Conservation (phyloP, 2,797 vertebrate genomes). For the Fundulus diaphanus region DNA sequence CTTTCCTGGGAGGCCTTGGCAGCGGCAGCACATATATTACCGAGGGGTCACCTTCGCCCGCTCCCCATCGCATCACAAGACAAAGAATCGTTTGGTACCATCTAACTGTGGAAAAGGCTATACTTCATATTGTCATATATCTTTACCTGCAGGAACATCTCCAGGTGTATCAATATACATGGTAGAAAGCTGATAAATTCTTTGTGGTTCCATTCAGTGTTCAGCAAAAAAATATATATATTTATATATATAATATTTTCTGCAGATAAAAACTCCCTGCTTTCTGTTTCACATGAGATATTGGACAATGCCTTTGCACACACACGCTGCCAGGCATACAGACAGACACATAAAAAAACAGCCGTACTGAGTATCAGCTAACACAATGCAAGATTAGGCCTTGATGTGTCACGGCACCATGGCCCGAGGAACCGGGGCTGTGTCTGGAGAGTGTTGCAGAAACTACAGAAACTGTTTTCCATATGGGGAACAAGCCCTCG, state of each 20-base stretch:
- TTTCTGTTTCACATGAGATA: constrained; percentile 48
- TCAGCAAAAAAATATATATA: constrained; percentile 49
- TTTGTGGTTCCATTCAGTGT: constrained; percentile 39
- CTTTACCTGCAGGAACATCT: constrained; percentile 62
- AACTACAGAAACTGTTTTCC: constrained; percentile 55
- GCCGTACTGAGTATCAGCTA: constrained; percentile 42
- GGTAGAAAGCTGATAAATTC: constrained; percentile 68
- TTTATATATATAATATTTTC: constrained; percentile 65
- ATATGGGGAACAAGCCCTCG: constrained; percentile 58
- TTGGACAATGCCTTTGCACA: constrained; percentile 23
- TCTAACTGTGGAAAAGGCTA: constrained; percentile 71
- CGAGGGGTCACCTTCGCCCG: constrained; percentile 80
- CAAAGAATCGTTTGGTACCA: constrained; percentile 62
- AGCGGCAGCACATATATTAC: constrained; percentile 80
- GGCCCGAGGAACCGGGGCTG: constrained; percentile 53
- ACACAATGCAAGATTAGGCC: constrained; percentile 67
- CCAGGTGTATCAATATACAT: constrained; percentile 66
- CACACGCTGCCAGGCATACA: constrained; percentile 35
- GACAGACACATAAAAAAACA: constrained; percentile 52
- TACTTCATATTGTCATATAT: constrained; percentile 73
- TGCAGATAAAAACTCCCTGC: constrained; percentile 48
- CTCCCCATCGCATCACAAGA: constrained; percentile 78
- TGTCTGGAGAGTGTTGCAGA: constrained; percentile 62
- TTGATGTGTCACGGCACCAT: constrained; percentile 66
- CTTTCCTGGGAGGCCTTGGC: constrained; percentile 81